Evolutionary conservation across 2,888 invertebrate species (phyloP).

Genomic region (Hirudinaria manillensis): DNA sequence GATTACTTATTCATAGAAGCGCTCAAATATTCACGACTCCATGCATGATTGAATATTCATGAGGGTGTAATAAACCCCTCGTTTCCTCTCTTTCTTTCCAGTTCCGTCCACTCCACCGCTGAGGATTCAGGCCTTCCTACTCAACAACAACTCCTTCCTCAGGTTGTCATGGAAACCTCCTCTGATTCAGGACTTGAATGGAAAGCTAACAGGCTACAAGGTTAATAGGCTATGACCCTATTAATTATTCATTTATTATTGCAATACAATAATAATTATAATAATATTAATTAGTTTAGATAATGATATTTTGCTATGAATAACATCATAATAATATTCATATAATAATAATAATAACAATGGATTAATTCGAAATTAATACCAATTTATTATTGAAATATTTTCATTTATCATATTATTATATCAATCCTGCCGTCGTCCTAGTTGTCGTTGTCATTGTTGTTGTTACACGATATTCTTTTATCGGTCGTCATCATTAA

Average conservation of each 20-base stretch:
- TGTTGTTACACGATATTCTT: too few species aligned
- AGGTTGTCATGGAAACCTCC: slow-evolving; percentile 19
- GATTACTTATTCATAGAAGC: too few species aligned
- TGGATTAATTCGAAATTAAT: neutral
- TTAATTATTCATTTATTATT: too few species aligned
- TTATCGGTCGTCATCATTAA: too few species aligned
- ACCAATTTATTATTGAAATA: neutral
- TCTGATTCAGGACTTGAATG: slow-evolving; percentile 9
- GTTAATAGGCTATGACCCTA: neutral
- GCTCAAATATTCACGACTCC: too few species aligned
- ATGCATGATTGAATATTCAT: too few species aligned
- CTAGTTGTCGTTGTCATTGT: too few species aligned
- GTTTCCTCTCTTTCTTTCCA: neutral
- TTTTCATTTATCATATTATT: neutral
- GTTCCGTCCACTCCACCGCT: slow-evolving; percentile 17
- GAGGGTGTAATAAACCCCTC: too few species aligned
- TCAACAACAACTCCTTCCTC: slow-evolving; percentile 25
- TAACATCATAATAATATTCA: slow-evolving; percentile 2
- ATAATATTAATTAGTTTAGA: too few species aligned
- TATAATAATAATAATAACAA: neutral
- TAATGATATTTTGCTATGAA: neutral
- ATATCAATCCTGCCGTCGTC: neutral
- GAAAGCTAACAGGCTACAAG: slow-evolving; percentile 22
- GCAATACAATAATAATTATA: too few species aligned
- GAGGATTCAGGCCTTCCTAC: slow-evolving; percentile 10